These are phyloP conservation scores for Phragmatobia fuliginosa DNA, from an alignment of 2,888 invertebrate genomes.

Conservation along the genomic window DNA sequence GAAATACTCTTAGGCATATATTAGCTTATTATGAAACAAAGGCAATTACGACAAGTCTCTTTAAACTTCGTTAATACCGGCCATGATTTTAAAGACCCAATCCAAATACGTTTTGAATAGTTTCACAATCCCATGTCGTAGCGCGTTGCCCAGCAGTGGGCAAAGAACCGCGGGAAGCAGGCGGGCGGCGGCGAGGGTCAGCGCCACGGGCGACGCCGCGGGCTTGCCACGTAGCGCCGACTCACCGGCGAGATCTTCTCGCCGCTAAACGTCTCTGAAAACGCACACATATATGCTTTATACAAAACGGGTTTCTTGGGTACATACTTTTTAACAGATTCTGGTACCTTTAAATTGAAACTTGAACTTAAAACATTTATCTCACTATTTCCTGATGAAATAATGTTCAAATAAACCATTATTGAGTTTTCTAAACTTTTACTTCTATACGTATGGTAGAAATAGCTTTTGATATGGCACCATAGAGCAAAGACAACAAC, in stretches of 20 bases:
- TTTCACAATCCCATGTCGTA: constrained; percentile 36
- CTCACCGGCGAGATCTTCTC: constrained; percentile 52
- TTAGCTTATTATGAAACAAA: background rate
- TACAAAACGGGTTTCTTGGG: background rate
- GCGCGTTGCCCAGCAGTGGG: constrained; percentile 60
- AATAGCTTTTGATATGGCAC: too few species aligned
- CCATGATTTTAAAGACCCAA: too few species aligned
- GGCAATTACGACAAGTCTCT: background rate
- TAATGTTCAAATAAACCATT: too few species aligned
- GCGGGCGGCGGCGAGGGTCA: constrained; percentile 62
- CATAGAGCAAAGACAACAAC: background rate
- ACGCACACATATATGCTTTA: background rate
- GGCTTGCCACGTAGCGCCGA: constrained; percentile 66
- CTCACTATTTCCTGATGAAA: too few species aligned
- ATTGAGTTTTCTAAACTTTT: too few species aligned
- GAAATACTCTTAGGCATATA: background rate
- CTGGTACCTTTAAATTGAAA: too few species aligned
- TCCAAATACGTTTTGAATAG: background rate
- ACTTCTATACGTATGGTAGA: too few species aligned
- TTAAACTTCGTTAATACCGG: background rate
- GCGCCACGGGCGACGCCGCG: constrained; percentile 80
- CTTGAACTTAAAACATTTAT: too few species aligned
- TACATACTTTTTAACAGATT: too few species aligned
- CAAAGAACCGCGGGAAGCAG: constrained; percentile 61
- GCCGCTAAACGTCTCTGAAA: constrained; percentile 76